Evolutionary conservation across 2,888 invertebrate genomes (phyloP).

Genomic region (Nomada lathburiana): DNA sequence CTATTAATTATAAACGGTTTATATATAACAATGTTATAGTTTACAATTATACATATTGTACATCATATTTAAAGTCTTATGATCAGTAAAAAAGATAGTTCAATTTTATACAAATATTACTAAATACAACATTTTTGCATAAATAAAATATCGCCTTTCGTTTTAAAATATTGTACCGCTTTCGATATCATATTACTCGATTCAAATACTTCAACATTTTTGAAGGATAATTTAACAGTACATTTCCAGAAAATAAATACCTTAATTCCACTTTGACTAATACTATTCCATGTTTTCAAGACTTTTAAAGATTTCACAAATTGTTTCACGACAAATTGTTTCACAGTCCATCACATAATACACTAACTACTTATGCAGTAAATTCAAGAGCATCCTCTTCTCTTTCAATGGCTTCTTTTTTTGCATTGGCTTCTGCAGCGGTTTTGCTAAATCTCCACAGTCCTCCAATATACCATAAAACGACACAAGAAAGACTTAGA

Average conservation of each 20-base stretch:
- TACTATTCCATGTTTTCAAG: neutral
- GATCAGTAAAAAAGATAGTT: neutral
- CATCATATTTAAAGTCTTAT: neutral
- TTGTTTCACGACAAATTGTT: neutral
- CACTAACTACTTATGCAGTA: neutral
- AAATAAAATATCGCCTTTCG: neutral
- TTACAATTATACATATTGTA: neutral
- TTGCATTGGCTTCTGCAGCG: neutral
- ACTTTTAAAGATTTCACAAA: neutral
- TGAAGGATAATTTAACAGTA: neutral
- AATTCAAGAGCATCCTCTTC: conserved; percentile 5
- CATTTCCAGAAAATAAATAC: neutral
- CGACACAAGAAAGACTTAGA: conserved; percentile 78
- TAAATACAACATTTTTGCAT: neutral
- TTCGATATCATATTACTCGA: neutral
- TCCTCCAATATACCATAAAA: conserved; percentile 73
- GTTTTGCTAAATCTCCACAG: conserved; percentile 47
- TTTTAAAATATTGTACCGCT: neutral
- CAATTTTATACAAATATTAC: neutral
- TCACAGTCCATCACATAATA: neutral
- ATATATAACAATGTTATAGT: neutral
- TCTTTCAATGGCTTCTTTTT: neutral
- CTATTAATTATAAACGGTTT: neutral
- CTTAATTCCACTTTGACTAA: neutral
- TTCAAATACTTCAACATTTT: neutral